Base-by-base conservation (phyloP, 2,888 invertebrate genomes). In the Pherbina coryleti region DNA sequence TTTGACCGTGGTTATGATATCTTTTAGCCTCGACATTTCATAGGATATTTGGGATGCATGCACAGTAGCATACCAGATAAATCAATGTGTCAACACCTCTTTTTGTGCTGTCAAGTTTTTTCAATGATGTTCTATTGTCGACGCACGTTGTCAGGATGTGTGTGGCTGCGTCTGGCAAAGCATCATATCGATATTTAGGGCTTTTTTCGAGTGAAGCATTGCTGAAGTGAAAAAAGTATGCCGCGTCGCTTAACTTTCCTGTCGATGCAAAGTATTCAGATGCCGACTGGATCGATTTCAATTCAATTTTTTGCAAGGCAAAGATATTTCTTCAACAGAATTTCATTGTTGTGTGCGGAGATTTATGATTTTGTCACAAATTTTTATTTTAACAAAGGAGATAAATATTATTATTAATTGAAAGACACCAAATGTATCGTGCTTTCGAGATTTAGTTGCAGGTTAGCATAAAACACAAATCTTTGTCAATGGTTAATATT, bases 51-150 rank as follows among this genome's bases (percentile, higher is more conserved):
- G 44, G 25, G 67, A 31, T 73, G 76, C 76, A 79, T 76, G 70
- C 74, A 81, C 87, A 85, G 87, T 88, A 87, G 87, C 88, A 86
- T 88, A 86, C 86, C 86, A 89, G 89, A 88, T 88, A 88, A 88
- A 88, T 88, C 88, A 88, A 89, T 86, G 89, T 88, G 88, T 88
- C 88, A 89, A 88, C 88, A 88, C 88, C 88, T 88, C 88, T 88
- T 88, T 88, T 87, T 87, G 88, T 87, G 85, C 88, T 88, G 88
- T 88, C 88, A 89, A 86, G 86, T 88, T 88, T 88, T 87, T 86
- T 85, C 85, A 85, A 87, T 86, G 87, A 87, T 87, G 87, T 87
- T 86, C 87, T 88, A 87, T 88, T 88, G 88, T 87, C 85, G 86
- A 79, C 79, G 75, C 70, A 67, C 67, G 37, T 37, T 44, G 22